Conservation (phyloP, 2,113 vertebrate species). For the Gulo gulo region DNA sequence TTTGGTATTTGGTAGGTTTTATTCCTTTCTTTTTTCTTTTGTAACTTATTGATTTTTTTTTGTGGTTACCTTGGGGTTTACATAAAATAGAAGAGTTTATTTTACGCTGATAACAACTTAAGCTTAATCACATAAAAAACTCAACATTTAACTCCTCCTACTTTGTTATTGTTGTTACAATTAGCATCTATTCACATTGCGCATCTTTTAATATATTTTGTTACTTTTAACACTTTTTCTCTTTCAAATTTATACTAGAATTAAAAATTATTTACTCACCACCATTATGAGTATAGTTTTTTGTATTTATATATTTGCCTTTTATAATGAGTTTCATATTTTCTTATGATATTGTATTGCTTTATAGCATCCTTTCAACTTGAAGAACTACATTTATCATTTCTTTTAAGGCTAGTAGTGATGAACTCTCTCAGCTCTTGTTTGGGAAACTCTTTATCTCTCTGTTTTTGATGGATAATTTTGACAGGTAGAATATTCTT, state of each 20-base stretch:
- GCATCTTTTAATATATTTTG: not conserved
- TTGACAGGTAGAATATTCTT: not conserved
- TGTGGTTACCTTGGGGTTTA: not conserved
- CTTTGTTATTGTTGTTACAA: not conserved
- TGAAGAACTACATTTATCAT: not conserved
- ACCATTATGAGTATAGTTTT: not conserved
- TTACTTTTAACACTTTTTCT: not conserved
- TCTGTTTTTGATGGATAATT: not conserved
- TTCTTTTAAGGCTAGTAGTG: not conserved
- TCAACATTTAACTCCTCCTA: not conserved
- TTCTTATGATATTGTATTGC: not conserved
- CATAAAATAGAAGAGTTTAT: not conserved
- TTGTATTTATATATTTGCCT: not conserved
- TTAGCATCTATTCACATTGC: not conserved
- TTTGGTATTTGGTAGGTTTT: not conserved
- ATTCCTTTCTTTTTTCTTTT: not conserved
- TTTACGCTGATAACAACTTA: not conserved
- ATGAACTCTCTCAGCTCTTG: not conserved
- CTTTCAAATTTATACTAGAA: not conserved
- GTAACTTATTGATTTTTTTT: not conserved
- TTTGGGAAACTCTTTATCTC: not conserved
- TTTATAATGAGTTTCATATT: not conserved
- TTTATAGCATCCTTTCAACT: not conserved
- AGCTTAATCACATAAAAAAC: not conserved
- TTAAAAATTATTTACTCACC: not conserved